These are phyloP conservation scores for Hydractinia echinata DNA, from an alignment of 30 jellyfish, hydroid and myxozoan genomes.

Conservation along the genomic window DNA sequence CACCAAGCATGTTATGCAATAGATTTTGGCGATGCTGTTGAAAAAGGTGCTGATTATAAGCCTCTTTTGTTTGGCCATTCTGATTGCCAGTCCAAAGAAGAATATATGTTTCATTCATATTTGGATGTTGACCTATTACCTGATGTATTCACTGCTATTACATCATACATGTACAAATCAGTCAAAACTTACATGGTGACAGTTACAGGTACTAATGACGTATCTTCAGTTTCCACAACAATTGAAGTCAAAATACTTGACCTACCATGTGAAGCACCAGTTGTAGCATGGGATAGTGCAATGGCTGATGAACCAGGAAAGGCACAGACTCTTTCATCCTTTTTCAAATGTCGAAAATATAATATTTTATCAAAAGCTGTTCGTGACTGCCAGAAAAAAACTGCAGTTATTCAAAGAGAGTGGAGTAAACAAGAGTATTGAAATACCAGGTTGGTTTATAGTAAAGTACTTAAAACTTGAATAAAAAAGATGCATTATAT, in stretches of 20 bases:
- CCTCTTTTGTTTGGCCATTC: neutral
- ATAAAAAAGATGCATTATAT: too few species aligned
- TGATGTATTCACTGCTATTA: neutral
- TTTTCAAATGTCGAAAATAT: constrained; percentile 4
- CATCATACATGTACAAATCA: neutral
- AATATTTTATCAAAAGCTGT: neutral
- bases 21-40: neutral
- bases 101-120: neutral
- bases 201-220: neutral
- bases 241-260: constrained; percentile 1
- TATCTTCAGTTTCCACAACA: neutral
- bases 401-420: neutral
- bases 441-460: constrained; percentile 10
- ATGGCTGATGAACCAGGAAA: neutral
- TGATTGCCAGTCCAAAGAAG: neutral
- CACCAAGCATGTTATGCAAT: constrained; percentile 4
- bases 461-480: too few species aligned
- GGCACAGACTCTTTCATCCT: neutral
- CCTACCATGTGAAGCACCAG: constrained; percentile 5
- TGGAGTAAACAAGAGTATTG: constrained; percentile 16
- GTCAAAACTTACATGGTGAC: constrained; percentile 6
- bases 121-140: neutral
- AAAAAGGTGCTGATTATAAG: neutral
- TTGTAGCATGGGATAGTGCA: constrained; percentile 4
- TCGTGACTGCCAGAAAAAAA: neutral